These are phyloP conservation scores for Lipotes vexillifer DNA, from an alignment of 2,113 vertebrate species.

Conservation along the genomic window DNA sequence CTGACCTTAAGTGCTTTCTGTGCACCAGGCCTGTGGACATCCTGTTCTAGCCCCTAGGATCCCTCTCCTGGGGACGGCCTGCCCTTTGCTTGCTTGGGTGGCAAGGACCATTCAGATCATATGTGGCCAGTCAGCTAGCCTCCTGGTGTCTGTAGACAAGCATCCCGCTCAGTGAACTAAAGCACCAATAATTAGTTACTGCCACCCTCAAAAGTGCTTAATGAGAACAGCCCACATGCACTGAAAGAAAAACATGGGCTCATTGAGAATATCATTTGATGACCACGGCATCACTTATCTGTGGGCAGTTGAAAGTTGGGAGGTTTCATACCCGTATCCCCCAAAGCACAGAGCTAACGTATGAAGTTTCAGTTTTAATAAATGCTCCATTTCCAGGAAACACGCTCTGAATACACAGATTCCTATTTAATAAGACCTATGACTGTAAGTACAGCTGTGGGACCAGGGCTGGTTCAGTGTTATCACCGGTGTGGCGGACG, in stretches of 20 bases:
- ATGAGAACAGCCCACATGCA: not conserved
- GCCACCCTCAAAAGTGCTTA: not conserved
- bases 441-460: not conserved
- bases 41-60: too few relatives aligned
- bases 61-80: not conserved
- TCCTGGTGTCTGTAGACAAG: not conserved
- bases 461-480: not conserved
- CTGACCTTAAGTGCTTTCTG: accelerated
- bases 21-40: accelerated
- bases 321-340: not conserved
- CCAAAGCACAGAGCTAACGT: not conserved
- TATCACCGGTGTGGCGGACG: not conserved
- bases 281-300: not conserved
- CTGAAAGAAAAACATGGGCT: not conserved
- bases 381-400: not conserved
- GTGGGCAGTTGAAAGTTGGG: not conserved
- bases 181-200: not conserved
- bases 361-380: conserved; percentile 26
- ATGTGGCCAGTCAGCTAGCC: accelerated
- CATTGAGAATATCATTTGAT: conserved; percentile 3
- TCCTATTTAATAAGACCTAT: conserved; percentile 20
- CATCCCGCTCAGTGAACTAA: accelerated
- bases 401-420: not conserved
- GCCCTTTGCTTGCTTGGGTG: not conserved
- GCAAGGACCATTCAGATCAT: not conserved